These are phyloP conservation scores for Metopolophium dirhodum DNA, from an alignment of 1,140 invertebrate genomes.

Conservation along the genomic window DNA sequence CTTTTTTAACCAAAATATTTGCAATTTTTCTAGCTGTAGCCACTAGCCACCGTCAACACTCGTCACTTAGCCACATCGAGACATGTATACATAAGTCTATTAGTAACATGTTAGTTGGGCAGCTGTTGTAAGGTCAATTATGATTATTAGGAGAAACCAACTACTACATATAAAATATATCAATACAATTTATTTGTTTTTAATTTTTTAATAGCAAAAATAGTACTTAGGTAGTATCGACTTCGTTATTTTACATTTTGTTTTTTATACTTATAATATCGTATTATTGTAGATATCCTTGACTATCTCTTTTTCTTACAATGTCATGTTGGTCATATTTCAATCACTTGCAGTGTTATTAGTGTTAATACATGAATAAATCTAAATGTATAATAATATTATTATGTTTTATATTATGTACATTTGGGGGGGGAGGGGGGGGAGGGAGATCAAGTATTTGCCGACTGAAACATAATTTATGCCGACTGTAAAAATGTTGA, in stretches of 20 bases:
- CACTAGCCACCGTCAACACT: too few species aligned
- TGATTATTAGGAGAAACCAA: not conserved
- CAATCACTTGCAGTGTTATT: not conserved
- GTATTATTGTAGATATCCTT: not conserved
- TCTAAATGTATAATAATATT: not conserved
- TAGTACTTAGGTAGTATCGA: not conserved
- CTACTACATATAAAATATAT: not conserved
- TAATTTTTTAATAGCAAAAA: not conserved
- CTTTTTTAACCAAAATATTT: too few species aligned
- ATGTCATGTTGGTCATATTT: not conserved
- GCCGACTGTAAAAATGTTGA: too few species aligned
- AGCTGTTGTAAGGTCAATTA: not conserved
- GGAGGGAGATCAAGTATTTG: too few species aligned
- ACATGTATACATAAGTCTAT: not conserved
- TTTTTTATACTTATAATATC: not conserved
- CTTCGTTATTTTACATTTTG: not conserved
- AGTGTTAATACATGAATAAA: not conserved
- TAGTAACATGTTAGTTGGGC: not conserved
- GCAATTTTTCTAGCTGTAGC: not conserved
- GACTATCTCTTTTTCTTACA: not conserved
- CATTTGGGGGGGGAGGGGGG: too few species aligned
- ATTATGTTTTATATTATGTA: not conserved
- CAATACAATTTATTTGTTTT: not conserved
- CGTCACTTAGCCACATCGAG: too few species aligned
- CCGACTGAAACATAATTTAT: too few species aligned